A percentile compares a stretch with the other conserved stretches of the same genome.
These are phyloP conservation scores for Pygmarrhopalites habei DNA, from an alignment of 1,140 invertebrate species.

Conservation along the genomic window DNA sequence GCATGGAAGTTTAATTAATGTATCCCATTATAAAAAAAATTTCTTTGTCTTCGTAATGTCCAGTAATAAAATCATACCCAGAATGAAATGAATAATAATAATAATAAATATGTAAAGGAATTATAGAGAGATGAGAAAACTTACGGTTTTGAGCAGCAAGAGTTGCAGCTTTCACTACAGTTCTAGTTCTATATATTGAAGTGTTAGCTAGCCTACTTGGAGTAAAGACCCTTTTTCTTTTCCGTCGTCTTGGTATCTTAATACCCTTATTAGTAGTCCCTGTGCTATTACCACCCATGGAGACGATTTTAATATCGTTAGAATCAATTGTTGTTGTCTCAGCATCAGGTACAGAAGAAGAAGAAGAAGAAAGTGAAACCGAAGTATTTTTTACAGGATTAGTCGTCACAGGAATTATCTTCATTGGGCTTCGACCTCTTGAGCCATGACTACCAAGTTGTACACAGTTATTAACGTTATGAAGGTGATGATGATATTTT, in stretches of 20 bases:
- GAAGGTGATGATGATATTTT: constrained; percentile 1
- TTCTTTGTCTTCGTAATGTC: no score
- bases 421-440: neutral
- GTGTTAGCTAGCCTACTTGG: constrained; percentile 16
- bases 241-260: constrained; percentile 19
- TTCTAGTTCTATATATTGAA: constrained; percentile 34
- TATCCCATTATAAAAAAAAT: neutral
- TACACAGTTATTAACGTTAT: no score
- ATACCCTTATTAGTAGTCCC: neutral
- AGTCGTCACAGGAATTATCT: no score
- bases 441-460: neutral
- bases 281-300: neutral
- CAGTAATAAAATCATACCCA: no score
- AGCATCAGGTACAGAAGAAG: constrained; percentile 20
- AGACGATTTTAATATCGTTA: neutral
- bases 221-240: constrained; percentile 31
- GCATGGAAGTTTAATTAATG: neutral
- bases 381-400: no score
- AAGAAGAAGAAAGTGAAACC: no score
- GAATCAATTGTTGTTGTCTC: neutral
- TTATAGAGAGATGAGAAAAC: no score
- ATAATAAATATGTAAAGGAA: no score
- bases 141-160: constrained; percentile 34
- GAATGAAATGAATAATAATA: no score
- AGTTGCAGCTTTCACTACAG: constrained; percentile 29